A percentile compares a stretch with the other conserved stretches of the same genome.
Conservation (phyloP, 2,113 vertebrate genomes). For the Taurulus bubalis region DNA sequence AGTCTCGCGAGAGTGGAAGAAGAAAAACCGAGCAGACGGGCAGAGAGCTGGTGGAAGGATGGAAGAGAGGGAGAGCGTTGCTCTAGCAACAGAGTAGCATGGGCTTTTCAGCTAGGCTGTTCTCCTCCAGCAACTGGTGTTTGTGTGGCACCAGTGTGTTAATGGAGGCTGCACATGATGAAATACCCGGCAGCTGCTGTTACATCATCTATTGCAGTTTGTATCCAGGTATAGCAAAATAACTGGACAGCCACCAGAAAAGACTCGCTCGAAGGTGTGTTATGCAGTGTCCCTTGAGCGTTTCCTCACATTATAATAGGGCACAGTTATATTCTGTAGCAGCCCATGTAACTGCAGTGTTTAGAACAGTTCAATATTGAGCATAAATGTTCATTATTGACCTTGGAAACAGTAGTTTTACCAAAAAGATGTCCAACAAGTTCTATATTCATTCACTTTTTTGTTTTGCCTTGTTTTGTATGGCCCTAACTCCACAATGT, state of each 20-base stretch:
- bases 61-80: constrained; percentile 66
- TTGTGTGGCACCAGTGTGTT: constrained; percentile 25
- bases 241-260: not conserved
- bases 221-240: not conserved
- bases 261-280: not conserved
- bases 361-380: not conserved
- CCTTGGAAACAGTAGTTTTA: not conserved
- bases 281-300: not conserved
- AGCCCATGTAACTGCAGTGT: not conserved
- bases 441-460: not conserved
- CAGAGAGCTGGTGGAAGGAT: constrained; percentile 27
- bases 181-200: not conserved
- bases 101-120: constrained; percentile 18
- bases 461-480: not conserved
- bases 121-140: constrained; percentile 51
- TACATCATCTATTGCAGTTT: not conserved
- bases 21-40: not conserved
- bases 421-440: not conserved
- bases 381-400: not conserved
- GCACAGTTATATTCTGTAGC: not conserved
- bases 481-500: not conserved
- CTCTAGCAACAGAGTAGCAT: constrained; percentile 75
- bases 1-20: constrained; percentile 53
- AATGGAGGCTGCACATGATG: constrained; percentile 18
- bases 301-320: not conserved